Evolutionary conservation across 1,140 invertebrate genomes (phyloP), one percentile per base, ranked within the genome.

Genomic region (Pentalonia nigronervosa): DNA sequence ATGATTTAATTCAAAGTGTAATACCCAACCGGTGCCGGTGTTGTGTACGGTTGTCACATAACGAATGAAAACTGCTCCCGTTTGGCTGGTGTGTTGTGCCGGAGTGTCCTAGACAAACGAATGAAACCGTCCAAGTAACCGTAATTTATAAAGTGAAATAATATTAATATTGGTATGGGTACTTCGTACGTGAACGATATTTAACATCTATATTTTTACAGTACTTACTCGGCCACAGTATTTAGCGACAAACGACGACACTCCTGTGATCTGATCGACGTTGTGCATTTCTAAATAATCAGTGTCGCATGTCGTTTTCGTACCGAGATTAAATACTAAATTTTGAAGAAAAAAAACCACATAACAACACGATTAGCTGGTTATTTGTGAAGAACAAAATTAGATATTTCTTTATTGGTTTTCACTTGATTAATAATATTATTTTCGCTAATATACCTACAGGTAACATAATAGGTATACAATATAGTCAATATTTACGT

Each of bases 161-260:
- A n/a, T 14, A 67, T 14, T n/a, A n/a, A 67, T 67, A 60, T 60
- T 25, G 11, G 3, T 67, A 30, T 14, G 60, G 4, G 1, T n/a
- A n/a, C n/a, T n/a, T n/a, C 41, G 41, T n/a, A n/a, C 11, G 11
- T 6, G 14, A 67, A n/a, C 30, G 0, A n/a, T 67, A n/a, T n/a
- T 2, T 20, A 67, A 48, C 14, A 47, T 17, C 1, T 87, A n/a
- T 7, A 25, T 81, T 53, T 6, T 53, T 36, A 84, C 11, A n/a
- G 11, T 67, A 83, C 76, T 83, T 25, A 92, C 76, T 50, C 47
- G n/a, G 20, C 76, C 91, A 50, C 67, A 92, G 34, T 92, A 92
- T 84, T 92, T 92, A 21, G 91, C 45, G 4, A 92, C 91, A 50
- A 92, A 92, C n/a, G 76, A 92, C 76, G 60, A 76, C 50, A 83